Base-by-base conservation (phyloP, 2,888 invertebrate species). In the Laothoe populi region DNA sequence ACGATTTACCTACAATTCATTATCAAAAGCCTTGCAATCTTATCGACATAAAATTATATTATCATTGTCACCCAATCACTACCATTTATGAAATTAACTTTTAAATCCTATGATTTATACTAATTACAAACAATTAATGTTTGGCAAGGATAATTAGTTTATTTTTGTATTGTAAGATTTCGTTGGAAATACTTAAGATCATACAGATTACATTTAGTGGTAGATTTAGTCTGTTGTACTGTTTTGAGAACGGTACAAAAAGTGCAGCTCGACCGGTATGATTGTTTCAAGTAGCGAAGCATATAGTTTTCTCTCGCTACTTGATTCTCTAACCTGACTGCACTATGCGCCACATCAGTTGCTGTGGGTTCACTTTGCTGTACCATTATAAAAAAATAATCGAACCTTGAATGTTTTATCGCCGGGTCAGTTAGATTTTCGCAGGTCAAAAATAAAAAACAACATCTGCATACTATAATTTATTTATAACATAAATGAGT, bases 401-500 rank as follows among this genome's bases (percentile, higher is more conserved):
- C n/a, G n/a, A n/a, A n/a, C n/a, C n/a, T n/a, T n/a, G n/a, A n/a
- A n/a, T n/a, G n/a, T n/a, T n/a, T n/a, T n/a, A n/a, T n/a, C n/a
- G n/a, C n/a, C n/a, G n/a, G n/a, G n/a, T n/a, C n/a, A n/a, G n/a
- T n/a, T n/a, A n/a, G n/a, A n/a, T n/a, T n/a, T n/a, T n/a, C n/a
- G n/a, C n/a, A 38, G 11, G 1, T 38, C 5, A 44, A 8, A 42
- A 42, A 42, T 60, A 64, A 23, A 31, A 58, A 62, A 63, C 10
- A 61, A 38, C 5, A 62, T 59, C 67, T 74, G 90, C 88, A 87
- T 93, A 92, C 90, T 90, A 92, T 92, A 86, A 92, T 90, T 93
- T 93, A 93, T 92, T 93, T 87, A 92, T 92, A 93, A 93, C 93
- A 90, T 92, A 93, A 93, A 93, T 93, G 93, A 93, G 93, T 93